Conservation (phyloP, 2,797 vertebrate species). For the Melanogrammus aeglefinus region DNA sequence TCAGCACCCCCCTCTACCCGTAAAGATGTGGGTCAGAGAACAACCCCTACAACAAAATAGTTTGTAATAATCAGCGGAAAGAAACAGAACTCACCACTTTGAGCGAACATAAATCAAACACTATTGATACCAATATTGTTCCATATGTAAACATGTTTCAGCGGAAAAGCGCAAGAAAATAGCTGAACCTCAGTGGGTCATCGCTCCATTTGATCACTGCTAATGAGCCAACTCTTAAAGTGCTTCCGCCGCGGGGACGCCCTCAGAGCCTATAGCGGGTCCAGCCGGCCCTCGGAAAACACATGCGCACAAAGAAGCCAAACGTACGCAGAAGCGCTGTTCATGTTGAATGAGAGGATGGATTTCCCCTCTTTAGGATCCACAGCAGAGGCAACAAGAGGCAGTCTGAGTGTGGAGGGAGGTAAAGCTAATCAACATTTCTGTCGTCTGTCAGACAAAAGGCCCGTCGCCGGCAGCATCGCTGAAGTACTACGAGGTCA, state of each 20-base stretch:
- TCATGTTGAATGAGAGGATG: too few relatives aligned
- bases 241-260: not conserved
- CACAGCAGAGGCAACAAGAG: too few relatives aligned
- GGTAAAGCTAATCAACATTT: too few relatives aligned
- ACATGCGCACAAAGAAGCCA: too few relatives aligned
- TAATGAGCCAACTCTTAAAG: not conserved
- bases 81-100: not conserved
- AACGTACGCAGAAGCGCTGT: too few relatives aligned
- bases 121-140: not conserved
- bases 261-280: not conserved
- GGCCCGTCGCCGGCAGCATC: not conserved
- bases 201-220: not conserved
- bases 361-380: too few relatives aligned
- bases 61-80: too few relatives aligned
- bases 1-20: too few relatives aligned
- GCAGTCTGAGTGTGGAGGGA: too few relatives aligned
- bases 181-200: too few relatives aligned
- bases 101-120: not conserved
- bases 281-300: too few relatives aligned
- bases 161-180: not conserved
- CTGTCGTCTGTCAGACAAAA: not conserved
- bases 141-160: not conserved
- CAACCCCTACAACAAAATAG: not conserved
- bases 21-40: not conserved
- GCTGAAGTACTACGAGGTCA: not conserved